These are phyloP conservation scores for Eilema caniola DNA, from an alignment of 2,888 invertebrate species.

Conservation along the genomic window DNA sequence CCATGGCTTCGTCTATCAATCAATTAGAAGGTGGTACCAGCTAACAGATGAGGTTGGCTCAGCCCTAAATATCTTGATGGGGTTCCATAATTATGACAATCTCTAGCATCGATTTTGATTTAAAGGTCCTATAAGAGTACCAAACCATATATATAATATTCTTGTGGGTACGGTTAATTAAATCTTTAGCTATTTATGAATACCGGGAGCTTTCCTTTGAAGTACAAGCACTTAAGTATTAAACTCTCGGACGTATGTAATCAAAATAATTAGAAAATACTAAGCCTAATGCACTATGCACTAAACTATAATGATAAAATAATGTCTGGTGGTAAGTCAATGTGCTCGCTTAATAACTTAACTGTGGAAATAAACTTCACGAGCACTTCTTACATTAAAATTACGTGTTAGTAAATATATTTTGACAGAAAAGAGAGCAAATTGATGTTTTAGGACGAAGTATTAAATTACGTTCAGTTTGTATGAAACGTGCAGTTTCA, in stretches of 20 bases:
- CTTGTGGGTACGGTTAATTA: not conserved
- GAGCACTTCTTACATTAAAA: not conserved
- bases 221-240: constrained; percentile 3
- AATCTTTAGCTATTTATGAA: not conserved
- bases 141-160: not conserved
- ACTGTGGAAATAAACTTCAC: not conserved
- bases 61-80: too few relatives aligned
- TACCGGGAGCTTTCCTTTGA: not conserved
- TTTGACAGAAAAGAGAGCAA: too few relatives aligned
- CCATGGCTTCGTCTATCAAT: too few relatives aligned
- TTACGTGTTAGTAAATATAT: not conserved
- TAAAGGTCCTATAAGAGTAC: not conserved
- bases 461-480: too few relatives aligned
- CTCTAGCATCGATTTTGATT: too few relatives aligned
- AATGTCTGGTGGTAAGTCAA: not conserved
- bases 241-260: not conserved
- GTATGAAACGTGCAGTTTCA: too few relatives aligned
- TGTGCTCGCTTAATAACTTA: not conserved
- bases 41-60: too few relatives aligned
- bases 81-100: too few relatives aligned
- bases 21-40: not conserved
- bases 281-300: not conserved
- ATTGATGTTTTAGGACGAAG: too few relatives aligned
- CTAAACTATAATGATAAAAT: not conserved
- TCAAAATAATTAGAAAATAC: not conserved